A percentile compares a stretch with the other conserved stretches of the same genome.
Conservation (phyloP, 2,888 invertebrate genomes). For the Agapostemon virescens region DNA sequence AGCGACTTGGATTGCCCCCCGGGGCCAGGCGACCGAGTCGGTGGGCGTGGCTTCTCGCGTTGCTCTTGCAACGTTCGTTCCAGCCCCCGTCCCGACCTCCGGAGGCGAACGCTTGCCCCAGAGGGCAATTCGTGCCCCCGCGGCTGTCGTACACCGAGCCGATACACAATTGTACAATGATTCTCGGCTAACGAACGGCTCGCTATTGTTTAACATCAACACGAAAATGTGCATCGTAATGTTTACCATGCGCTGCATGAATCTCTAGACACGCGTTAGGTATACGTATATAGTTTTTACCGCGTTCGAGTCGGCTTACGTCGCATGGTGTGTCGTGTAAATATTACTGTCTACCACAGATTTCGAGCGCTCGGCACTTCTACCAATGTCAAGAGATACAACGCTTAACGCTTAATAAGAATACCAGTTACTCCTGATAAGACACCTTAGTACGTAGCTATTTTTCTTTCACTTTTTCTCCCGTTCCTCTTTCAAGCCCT, state of each 20-base stretch:
- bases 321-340: slow-evolving; percentile 66
- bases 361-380: slow-evolving; percentile 57
- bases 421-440: slow-evolving; percentile 76
- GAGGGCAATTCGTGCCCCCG: background rate
- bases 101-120: background rate
- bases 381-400: slow-evolving; percentile 65
- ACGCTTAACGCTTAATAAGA: slow-evolving; percentile 61
- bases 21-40: no score
- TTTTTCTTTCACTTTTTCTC: no score
- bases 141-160: slow-evolving; percentile 2
- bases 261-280: slow-evolving; percentile 38
- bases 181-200: slow-evolving; percentile 41
- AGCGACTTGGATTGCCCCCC: background rate
- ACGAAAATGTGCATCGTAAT: slow-evolving; percentile 51
- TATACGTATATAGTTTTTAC: slow-evolving; percentile 54
- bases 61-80: no score
- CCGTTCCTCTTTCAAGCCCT: background rate
- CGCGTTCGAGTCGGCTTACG: slow-evolving; percentile 39
- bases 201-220: slow-evolving; percentile 51
- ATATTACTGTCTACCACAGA: slow-evolving; percentile 66
- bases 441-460: slow-evolving; percentile 78
- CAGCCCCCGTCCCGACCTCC: no score
- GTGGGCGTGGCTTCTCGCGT: background rate
- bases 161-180: slow-evolving; percentile 31
- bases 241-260: slow-evolving; percentile 37